A percentile compares a stretch with the other conserved stretches of the same genome.
Evolutionary conservation across 2,888 invertebrate genomes (phyloP).

Genomic region (Pseudoips prasinana): DNA sequence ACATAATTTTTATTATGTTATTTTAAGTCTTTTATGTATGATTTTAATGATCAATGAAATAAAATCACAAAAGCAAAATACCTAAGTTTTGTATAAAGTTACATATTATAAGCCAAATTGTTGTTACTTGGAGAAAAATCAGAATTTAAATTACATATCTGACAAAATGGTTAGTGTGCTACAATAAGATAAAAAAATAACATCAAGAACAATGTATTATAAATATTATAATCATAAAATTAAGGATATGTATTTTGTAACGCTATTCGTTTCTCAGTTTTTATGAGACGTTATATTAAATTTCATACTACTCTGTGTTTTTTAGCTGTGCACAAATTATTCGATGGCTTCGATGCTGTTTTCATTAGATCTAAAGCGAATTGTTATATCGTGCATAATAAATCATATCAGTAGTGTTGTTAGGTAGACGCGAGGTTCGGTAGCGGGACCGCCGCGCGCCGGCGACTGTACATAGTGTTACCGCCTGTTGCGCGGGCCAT

Average conservation of each 20-base stretch:
- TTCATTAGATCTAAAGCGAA: slow-evolving; percentile 58
- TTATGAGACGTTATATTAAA: slow-evolving; percentile 70
- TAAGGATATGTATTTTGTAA: slow-evolving; percentile 80
- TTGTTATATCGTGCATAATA: slow-evolving; percentile 73
- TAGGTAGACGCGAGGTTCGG: slow-evolving; percentile 40
- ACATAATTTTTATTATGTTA: slow-evolving; percentile 46
- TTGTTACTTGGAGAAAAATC: slow-evolving; percentile 79
- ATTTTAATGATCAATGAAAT: slow-evolving; percentile 50
- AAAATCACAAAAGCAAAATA: slow-evolving; percentile 53
- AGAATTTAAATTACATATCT: slow-evolving; percentile 82
- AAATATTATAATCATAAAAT: slow-evolving; percentile 78
- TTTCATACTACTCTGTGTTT: slow-evolving; percentile 64
- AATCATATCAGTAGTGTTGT: slow-evolving; percentile 61
- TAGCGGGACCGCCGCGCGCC: slow-evolving; percentile 26
- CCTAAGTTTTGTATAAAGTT: slow-evolving; percentile 61
- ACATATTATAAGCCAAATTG: slow-evolving; percentile 73
- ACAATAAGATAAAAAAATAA: slow-evolving; percentile 75
- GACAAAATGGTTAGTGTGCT: slow-evolving; percentile 82
- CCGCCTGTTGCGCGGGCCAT: slow-evolving; percentile 60
- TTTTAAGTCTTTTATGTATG: slow-evolving; percentile 46
- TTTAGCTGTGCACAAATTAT: slow-evolving; percentile 77
- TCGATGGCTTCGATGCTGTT: slow-evolving; percentile 64
- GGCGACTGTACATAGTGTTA: slow-evolving; percentile 64
- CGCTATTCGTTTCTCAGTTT: slow-evolving; percentile 75
- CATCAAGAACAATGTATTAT: slow-evolving; percentile 79